These are phyloP conservation scores for crab-eating macaque (Macaca fascicularis) DNA, from an alignment of 2,113 vertebrate species.

Conservation along the genomic window T2T-MFA8v1.1 NC_088380.1:132573501-132574000, in stretches of 20 bases:
- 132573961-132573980: slow-evolving; percentile 18
- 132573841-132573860: background rate
- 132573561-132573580: slow-evolving; percentile 46
- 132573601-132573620: background rate
- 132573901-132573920: slow-evolving; percentile 14
- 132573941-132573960: slow-evolving; percentile 21
- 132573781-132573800: background rate
- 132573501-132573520: slow-evolving; percentile 12
- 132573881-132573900: background rate
- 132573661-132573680: slow-evolving; percentile 36
- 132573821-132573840: background rate
- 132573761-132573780: background rate
- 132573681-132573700: background rate
- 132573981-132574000: background rate
- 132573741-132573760: background rate
- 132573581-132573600: slow-evolving; percentile 37
- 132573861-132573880: slow-evolving; percentile 11
- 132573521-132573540: background rate
- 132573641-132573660: slow-evolving; percentile 51
- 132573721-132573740: background rate
- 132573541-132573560: slow-evolving; percentile 45
- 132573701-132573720: slow-evolving; percentile 26
- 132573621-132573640: background rate
- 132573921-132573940: slow-evolving; percentile 1
- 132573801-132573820: background rate